A percentile compares a stretch with the other conserved stretches of the same genome.
Conservation (phyloP, 1,140 invertebrate genomes). For the Drosophila punjabiensis region DNA sequence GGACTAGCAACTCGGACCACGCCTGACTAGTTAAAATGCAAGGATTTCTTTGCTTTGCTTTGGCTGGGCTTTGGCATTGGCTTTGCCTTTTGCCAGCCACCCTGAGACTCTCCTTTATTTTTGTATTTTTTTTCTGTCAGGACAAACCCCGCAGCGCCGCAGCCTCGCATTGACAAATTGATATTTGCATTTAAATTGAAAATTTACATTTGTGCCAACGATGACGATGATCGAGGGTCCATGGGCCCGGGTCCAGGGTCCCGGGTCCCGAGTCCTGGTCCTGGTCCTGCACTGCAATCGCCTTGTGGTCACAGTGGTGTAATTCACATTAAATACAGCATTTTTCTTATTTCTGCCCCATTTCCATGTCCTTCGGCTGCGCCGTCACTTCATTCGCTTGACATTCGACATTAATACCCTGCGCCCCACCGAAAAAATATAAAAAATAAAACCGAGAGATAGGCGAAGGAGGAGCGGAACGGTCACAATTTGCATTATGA, state of each 20-base stretch:
- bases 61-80: constrained; percentile 8
- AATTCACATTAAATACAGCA: constrained; percentile 85
- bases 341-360: constrained; percentile 80
- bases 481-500: constrained; percentile 83
- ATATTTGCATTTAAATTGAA: constrained; percentile 86
- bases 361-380: constrained; percentile 57
- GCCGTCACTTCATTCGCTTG: constrained; percentile 72
- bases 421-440: constrained; percentile 10
- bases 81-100: constrained; percentile 2
- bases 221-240: constrained; percentile 67
- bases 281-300: constrained; percentile 23
- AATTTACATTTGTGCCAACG: constrained; percentile 84
- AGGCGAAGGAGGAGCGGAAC: constrained; percentile 13
- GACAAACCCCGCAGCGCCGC: constrained; percentile 21
- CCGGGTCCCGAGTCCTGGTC: background rate
- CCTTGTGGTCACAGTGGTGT: constrained; percentile 84
- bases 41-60: constrained; percentile 61
- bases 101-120: constrained; percentile 1
- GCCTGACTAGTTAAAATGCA: constrained; percentile 82
- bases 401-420: constrained; percentile 82
- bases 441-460: constrained; percentile 2
- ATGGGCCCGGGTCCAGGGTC: background rate
- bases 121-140: background rate
- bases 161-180: constrained; percentile 83
- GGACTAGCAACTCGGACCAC: constrained; percentile 50